Base-by-base conservation (phyloP, 2,888 invertebrate species). In the Alsophila aescularia region DNA sequence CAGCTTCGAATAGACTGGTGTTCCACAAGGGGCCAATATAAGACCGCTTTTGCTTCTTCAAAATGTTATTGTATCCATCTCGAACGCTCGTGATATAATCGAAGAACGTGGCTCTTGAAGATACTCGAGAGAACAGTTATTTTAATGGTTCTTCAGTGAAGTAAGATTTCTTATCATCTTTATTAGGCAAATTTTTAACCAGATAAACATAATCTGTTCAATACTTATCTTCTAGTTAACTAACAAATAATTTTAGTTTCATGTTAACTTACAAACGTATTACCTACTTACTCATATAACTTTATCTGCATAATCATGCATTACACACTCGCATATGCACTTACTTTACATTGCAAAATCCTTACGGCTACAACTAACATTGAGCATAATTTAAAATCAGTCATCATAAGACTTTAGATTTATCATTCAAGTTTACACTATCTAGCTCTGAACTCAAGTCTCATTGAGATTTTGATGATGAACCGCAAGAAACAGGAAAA, bases 1-100 rank as follows among this genome's bases (percentile, higher is more conserved):
- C 68, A 69, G 64, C 67, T 67, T 70, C 71, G 74, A 79, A 76
- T 73, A 58, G 73, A 75, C 69, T 72, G 64, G 64, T 55, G 52
- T 53, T 56, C 55, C 57, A 58, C 49, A 48, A 51, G 54, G 41
- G 60, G 48, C 43, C 43, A 53, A 49, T 41, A 45, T 48, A 47
- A 49, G 45, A 43, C 53, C 49, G 53, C 47, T 48, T 50, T 58
- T 58, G 54, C 55, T 53, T 53, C 58, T 60, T 52, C 51, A 49
- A 62, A 57, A 58, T 61, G 52, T 51, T 52, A 62, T 58, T 60
- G 58, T 60, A 43, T 40, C 18, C 48, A 58, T 59, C 29, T 48
- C 42, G 44, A 53, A 59, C 48, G 45, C 51, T 48, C 45, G 21
- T 53, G 48, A 53, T 56, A 44, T 51, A 50, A 56, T 52, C 51